These are phyloP conservation scores for Sporophila hypoxantha DNA, from an alignment of 2,113 vertebrate genomes.

Conservation along the genomic window DNA sequence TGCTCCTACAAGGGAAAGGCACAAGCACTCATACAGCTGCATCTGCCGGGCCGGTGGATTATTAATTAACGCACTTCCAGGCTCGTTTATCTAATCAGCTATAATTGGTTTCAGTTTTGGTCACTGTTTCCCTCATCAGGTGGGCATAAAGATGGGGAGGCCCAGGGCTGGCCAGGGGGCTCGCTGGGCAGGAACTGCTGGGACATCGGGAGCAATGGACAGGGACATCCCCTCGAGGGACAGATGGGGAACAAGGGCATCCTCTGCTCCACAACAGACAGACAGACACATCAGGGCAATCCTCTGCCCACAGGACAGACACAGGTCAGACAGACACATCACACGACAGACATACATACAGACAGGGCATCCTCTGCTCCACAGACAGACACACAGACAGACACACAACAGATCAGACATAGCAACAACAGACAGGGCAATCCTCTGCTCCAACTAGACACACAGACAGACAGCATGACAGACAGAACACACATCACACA, in stretches of 20 bases:
- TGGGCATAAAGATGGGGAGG: not conserved
- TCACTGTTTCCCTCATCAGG: conserved; percentile 18
- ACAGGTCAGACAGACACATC: no score
- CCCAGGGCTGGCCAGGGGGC: not conserved
- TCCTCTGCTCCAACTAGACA: no score
- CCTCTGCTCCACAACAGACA: not conserved
- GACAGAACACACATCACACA: no score
- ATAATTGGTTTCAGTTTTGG: conserved; percentile 29
- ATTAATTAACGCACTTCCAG: conserved; percentile 44
- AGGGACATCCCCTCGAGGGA: not conserved
- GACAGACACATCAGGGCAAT: no score
- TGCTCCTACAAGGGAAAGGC: not conserved
- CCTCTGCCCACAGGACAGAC: no score
- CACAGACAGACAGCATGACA: not conserved
- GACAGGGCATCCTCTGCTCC: not conserved
- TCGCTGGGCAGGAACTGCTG: rapidly evolving
- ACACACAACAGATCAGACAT: no score
- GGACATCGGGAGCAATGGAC: no score
- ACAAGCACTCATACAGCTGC: not conserved
- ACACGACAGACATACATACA: no score
- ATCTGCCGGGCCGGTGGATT: conserved; percentile 30
- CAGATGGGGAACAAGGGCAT: not conserved
- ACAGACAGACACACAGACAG: no score
- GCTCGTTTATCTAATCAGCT: conserved; percentile 42
- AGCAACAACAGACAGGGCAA: no score